These are phyloP conservation scores for Isaurus tuberculatus DNA, from an alignment of 92 coral and sea anemone species.

Conservation along the genomic window DNA sequence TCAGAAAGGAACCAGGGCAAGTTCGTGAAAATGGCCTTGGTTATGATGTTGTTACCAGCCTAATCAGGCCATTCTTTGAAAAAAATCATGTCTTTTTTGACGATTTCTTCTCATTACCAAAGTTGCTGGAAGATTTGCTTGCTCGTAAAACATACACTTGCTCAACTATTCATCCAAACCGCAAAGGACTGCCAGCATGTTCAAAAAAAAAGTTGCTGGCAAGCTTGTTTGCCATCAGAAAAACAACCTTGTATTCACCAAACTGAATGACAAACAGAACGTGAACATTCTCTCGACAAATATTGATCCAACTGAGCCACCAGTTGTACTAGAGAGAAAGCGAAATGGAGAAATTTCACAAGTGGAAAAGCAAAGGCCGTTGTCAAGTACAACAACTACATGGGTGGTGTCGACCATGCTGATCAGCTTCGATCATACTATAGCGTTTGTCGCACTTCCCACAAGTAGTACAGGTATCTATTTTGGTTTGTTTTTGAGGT, in stretches of 20 bases:
- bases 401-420: slow-evolving; percentile 55
- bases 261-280: slow-evolving; percentile 8
- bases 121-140: slow-evolving; percentile 36
- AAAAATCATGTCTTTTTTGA: slow-evolving; percentile 64
- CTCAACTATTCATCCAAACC: slow-evolving; percentile 51
- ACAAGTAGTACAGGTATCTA: slow-evolving; percentile 65
- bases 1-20: slow-evolving; percentile 48
- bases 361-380: slow-evolving; percentile 11
- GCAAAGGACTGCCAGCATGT: slow-evolving; percentile 49
- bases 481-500: slow-evolving; percentile 60
- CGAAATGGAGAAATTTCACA: not conserved
- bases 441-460: slow-evolving; percentile 46
- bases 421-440: slow-evolving; percentile 54
- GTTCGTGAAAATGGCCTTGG: slow-evolving; percentile 36
- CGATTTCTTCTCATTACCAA: slow-evolving; percentile 60
- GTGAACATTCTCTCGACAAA: slow-evolving; percentile 7
- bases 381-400: slow-evolving; percentile 30
- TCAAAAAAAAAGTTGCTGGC: slow-evolving; percentile 51
- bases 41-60: slow-evolving; percentile 51
- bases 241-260: slow-evolving; percentile 19
- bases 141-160: slow-evolving; percentile 51
- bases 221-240: slow-evolving; percentile 42
- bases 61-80: slow-evolving; percentile 37
- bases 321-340: not conserved
- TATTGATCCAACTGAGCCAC: slow-evolving; percentile 12